Base-by-base conservation (phyloP, 2,797 vertebrate genomes). In the Melanotaenia trifasciata region DNA sequence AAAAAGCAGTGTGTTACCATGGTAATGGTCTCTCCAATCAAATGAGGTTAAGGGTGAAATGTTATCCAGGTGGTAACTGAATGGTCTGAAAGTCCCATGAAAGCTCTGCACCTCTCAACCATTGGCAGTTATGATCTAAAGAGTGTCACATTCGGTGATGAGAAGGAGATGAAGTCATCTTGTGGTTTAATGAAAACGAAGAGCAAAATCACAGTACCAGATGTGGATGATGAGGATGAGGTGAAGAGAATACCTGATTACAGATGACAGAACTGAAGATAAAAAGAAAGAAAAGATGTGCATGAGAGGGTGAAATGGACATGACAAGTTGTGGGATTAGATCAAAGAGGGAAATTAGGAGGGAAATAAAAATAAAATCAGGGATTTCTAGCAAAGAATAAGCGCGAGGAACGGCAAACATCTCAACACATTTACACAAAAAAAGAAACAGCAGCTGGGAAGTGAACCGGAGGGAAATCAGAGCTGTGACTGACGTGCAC, bases 91-190 rank as follows among this genome's bases (percentile, higher is more conserved):
- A 35, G 38, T 47, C 45, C 45, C 20, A 20, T 47, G 45, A 56
- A 74, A 64, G 38, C 60, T n/a, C 58, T 32, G 32, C 67, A 65
- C 24, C 47, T 60, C 51, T 66, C 54, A 69, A 64, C 43, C 59
- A 33, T 45, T 73, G 76, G 22, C 70, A 72, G 36, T 24, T 60
- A 58, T 82, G 28, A 75, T 71, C 59, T 16, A 18, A 78, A 43
- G 67, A 81, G 66, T 74, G 68, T 57, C 30, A 66, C 70, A 68
- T 73, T 45, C 67, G 73, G 64, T 82, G 83, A 89, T 87, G 80
- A 90, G 72, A 63, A 45, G 72, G 70, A 83, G 60, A 90, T 87
- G 84, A 87, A 86, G 85, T 89, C 84, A 88, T 88, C 72, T 85
- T 78, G 80, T 43, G 47, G 61, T 53, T 69, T 38, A 62, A 80